Conservation (phyloP, 2,888 invertebrate species). For the Maniola hyperantus region DNA sequence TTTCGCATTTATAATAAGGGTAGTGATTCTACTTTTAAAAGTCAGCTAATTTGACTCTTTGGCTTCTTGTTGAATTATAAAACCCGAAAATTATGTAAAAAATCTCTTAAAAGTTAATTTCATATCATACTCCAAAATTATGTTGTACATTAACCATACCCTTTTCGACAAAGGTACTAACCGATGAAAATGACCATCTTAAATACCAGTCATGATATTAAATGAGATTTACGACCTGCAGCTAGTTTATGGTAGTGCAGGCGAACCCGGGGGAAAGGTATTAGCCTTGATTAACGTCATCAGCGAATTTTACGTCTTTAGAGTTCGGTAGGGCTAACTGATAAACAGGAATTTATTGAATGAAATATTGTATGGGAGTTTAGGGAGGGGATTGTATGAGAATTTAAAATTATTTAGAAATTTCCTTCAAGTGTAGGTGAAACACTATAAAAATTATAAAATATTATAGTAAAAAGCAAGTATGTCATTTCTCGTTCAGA, state of each 20-base stretch:
- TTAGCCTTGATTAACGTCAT: constrained; percentile 46
- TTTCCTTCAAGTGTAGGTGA: too few species aligned
- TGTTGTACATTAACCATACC: background rate
- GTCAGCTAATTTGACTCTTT: background rate
- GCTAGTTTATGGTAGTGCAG: constrained; percentile 17
- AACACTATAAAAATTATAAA: too few species aligned
- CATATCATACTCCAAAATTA: constrained; percentile 13
- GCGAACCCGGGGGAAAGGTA: constrained; percentile 29
- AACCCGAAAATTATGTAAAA: background rate
- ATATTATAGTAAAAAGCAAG: too few species aligned
- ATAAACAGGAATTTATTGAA: background rate
- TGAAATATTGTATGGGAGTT: too few species aligned
- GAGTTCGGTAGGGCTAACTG: constrained; percentile 30
- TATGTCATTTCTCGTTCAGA: too few species aligned
- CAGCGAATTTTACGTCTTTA: constrained; percentile 39
- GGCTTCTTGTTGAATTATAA: background rate
- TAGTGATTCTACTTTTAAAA: background rate
- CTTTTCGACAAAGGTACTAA: background rate
- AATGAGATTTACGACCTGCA: constrained; percentile 23
- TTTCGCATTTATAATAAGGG: background rate
- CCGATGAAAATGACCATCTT: constrained; percentile 21
- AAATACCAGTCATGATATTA: constrained; percentile 24
- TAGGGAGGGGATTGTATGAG: too few species aligned
- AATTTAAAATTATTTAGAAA: too few species aligned
- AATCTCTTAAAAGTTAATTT: constrained; percentile 2